Conservation (phyloP, 2,113 vertebrate genomes). For the Brachionichthys hirsutus region DNA sequence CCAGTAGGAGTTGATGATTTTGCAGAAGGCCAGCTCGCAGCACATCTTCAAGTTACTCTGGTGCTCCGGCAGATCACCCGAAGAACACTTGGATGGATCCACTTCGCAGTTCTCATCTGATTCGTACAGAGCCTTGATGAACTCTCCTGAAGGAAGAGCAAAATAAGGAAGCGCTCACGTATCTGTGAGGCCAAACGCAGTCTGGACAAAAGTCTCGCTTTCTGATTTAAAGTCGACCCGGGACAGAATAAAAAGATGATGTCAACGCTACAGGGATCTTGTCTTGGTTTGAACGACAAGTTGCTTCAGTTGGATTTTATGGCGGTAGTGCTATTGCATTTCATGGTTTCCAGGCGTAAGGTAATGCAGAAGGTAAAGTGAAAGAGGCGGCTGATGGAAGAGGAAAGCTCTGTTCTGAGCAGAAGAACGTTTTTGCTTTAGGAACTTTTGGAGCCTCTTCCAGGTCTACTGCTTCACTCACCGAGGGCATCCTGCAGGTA, state of each 20-base stretch:
- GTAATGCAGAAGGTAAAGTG: no score
- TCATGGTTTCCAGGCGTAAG: not conserved
- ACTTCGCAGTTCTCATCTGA: conserved; percentile 99
- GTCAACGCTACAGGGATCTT: not conserved
- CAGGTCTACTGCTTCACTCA: conserved; percentile 65
- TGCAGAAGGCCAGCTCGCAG: conserved; percentile 98
- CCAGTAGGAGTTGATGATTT: conserved; percentile 99
- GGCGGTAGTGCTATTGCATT: not conserved
- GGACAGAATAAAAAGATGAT: not conserved
- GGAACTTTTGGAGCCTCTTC: no score
- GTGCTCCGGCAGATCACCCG: conserved; percentile 89
- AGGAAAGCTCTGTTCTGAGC: not conserved
- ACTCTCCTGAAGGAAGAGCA: conserved; percentile 83
- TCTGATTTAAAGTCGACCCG: not conserved
- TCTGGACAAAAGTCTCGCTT: no score
- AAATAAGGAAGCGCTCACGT: not conserved
- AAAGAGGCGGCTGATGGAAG: no score
- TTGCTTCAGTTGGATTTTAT: not conserved
- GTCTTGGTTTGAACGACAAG: not conserved
- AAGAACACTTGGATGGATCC: conserved; percentile 91
- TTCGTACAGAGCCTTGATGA: conserved; percentile 97
- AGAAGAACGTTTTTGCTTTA: no score
- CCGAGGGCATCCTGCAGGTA: conserved; percentile 97
- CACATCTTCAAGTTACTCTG: conserved; percentile 99
- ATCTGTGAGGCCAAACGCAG: no score